Evolutionary conservation across 2,797 vertebrate species (phyloP).

Genomic region (Microctenopoma lineatum): DNA sequence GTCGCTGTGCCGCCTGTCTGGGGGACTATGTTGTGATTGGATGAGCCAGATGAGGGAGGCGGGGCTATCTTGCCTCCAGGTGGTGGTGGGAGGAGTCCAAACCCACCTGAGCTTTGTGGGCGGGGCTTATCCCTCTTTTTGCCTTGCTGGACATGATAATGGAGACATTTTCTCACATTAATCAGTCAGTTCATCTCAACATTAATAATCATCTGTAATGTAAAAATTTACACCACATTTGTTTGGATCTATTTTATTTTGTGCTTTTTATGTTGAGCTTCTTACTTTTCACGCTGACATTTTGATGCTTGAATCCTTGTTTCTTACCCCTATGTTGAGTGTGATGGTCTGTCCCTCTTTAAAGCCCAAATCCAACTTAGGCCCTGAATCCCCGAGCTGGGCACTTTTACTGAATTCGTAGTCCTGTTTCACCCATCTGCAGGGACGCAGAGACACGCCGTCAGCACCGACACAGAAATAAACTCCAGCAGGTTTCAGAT

Average conservation of each 20-base stretch:
- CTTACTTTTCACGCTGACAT: neutral
- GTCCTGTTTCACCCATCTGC: constrained; percentile 96
- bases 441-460: constrained; percentile 26
- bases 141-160: constrained; percentile 78
- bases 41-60: constrained; percentile 69
- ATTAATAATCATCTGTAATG: too few relatives aligned
- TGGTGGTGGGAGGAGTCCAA: constrained; percentile 91
- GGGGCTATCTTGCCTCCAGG: constrained; percentile 89
- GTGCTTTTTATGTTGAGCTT: too few relatives aligned
- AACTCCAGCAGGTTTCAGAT: constrained; percentile 47
- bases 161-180: too few relatives aligned
- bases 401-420: constrained; percentile 91
- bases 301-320: neutral
- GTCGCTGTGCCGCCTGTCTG: constrained; percentile 57
- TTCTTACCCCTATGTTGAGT: constrained; percentile 91
- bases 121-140: constrained; percentile 90
- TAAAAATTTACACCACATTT: too few relatives aligned
- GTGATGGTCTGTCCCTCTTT: constrained; percentile 98
- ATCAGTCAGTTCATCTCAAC: too few relatives aligned
- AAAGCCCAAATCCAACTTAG: constrained; percentile 94
- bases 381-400: constrained; percentile 87
- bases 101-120: constrained; percentile 81
- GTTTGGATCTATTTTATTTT: too few relatives aligned
- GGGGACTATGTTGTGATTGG: constrained; percentile 76
- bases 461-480: constrained; percentile 48